A percentile compares a stretch with the other conserved stretches of the same genome.
Evolutionary conservation across 2,888 invertebrate genomes (phyloP).

Genomic region (Vesta saturnalis): DNA sequence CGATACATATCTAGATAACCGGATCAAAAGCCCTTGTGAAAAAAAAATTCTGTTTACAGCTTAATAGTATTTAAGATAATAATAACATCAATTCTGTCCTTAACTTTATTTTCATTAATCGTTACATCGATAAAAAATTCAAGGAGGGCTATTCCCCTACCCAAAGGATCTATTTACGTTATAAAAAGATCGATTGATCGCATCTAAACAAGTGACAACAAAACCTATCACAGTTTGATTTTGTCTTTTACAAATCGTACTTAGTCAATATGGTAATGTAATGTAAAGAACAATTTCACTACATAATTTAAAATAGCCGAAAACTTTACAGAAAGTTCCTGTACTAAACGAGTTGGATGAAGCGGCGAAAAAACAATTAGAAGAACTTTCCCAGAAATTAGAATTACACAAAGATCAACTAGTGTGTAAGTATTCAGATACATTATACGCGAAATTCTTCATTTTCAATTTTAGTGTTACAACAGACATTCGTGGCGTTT

Average conservation of each 20-base stretch:
- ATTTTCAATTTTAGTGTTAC: constrained; percentile 70
- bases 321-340: background rate
- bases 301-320: background rate
- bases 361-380: constrained; percentile 29
- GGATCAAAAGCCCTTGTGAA: too few species aligned
- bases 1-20: too few species aligned
- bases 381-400: constrained; percentile 25
- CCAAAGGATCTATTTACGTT: constrained; percentile 31
- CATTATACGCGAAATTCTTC: too few species aligned
- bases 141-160: constrained; percentile 28
- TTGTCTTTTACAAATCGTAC: constrained; percentile 9
- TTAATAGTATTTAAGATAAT: too few species aligned
- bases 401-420: constrained; percentile 55
- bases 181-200: constrained; percentile 39
- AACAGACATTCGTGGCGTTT: constrained; percentile 92
- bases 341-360: constrained; percentile 19
- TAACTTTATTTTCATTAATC: constrained; percentile 10
- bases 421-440: constrained; percentile 55
- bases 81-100: background rate
- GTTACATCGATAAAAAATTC: too few species aligned
- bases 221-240: constrained; percentile 26
- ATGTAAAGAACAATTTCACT: background rate
- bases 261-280: background rate
- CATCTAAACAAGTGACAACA: constrained; percentile 28
- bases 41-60: too few species aligned